A percentile compares a stretch with the other conserved stretches of the same genome.
Evolutionary conservation across 2,888 invertebrate species (phyloP).

Genomic region (Tolmerus cingulatus): DNA sequence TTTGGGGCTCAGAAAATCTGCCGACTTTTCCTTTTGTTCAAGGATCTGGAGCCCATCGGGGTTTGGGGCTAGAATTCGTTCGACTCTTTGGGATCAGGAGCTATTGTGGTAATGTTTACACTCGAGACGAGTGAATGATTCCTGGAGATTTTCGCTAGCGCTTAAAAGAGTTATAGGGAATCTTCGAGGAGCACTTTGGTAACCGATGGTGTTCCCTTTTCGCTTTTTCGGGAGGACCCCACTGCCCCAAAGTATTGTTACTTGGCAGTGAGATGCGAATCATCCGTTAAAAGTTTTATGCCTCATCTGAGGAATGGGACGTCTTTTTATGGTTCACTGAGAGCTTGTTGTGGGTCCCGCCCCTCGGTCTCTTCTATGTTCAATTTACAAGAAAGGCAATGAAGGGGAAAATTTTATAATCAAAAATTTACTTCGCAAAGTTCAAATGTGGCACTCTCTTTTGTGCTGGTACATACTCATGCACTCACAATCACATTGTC

Average conservation of each 20-base stretch:
- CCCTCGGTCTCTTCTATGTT: neutral
- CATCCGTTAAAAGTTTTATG: conserved; percentile 17
- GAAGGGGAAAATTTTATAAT: neutral
- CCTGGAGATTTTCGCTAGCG: neutral
- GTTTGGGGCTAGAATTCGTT: neutral
- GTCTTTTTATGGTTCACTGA: neutral
- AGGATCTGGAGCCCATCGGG: neutral
- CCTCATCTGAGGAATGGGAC: neutral
- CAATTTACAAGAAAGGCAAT: neutral
- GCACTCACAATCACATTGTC: neutral
- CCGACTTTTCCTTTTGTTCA: neutral
- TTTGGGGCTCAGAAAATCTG: conserved; percentile 11
- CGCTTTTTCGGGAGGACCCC: neutral
- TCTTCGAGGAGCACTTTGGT: neutral
- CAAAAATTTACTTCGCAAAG: neutral
- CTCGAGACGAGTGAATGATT: conserved; percentile 33
- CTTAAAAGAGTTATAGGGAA: neutral
- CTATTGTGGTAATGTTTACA: conserved; percentile 32
- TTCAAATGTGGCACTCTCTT: neutral
- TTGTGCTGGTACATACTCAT: neutral
- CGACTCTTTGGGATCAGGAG: neutral
- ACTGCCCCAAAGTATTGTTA: neutral
- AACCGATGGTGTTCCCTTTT: neutral
- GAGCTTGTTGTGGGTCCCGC: neutral
- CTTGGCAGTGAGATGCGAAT: conserved; percentile 17